Evolutionary conservation across 2,797 vertebrate species (phyloP).

Genomic region (Furcifer pardalis): DNA sequence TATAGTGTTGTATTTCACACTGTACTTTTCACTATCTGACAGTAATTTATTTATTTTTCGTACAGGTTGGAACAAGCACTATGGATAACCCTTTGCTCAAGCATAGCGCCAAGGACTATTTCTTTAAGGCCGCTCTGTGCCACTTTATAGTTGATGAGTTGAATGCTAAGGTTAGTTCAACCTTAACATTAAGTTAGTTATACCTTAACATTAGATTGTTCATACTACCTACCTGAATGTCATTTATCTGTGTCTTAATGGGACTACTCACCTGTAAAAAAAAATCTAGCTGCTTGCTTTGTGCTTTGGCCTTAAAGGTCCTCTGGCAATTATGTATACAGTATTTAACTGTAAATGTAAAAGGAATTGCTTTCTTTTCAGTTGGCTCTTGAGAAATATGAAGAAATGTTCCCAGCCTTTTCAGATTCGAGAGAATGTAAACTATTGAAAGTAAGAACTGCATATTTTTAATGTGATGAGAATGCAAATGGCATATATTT

Average conservation of each 20-base stretch:
- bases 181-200: no score
- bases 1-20: neutral
- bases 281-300: neutral
- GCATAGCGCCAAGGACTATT: conserved; percentile 98
- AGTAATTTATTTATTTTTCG: neutral
- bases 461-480: neutral
- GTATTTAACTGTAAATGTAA: neutral
- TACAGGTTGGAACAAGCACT: conserved; percentile 91
- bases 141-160: conserved; percentile 98
- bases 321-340: no score
- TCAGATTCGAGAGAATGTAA: conserved; percentile 98
- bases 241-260: neutral
- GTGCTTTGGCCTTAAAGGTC: neutral
- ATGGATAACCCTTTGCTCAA: conserved; percentile 98
- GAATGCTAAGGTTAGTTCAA: conserved; percentile 89
- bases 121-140: conserved; percentile 97
- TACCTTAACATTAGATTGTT: neutral
- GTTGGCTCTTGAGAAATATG: conserved; percentile 97
- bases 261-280: neutral
- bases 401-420: conserved; percentile 99
- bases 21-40: neutral
- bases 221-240: neutral
- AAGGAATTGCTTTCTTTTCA: conserved; percentile 63
- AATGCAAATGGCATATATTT: neutral
- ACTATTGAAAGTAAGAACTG: conserved; percentile 88